phyloP scores from a whole-genome alignment of 2,113 vertebrate genomes.

The Gnathonemus echidnorhynchus region DNA sequence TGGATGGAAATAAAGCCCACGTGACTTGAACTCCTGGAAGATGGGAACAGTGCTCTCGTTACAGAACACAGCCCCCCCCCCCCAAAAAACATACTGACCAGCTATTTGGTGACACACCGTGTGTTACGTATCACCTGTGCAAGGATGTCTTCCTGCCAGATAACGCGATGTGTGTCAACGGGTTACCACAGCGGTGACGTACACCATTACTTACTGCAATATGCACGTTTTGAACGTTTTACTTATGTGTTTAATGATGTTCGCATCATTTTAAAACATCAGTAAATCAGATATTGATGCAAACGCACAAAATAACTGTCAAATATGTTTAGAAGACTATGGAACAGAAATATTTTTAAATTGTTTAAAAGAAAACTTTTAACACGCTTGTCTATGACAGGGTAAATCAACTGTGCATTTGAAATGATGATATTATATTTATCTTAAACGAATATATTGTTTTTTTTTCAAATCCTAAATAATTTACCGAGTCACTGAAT shows the following conservation, averaged over 20 bases:
- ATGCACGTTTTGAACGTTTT: background rate
- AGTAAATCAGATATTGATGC: background rate
- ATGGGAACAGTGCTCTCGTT: background rate
- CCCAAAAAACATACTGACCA: background rate
- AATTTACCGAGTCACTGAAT: background rate
- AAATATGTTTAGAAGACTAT: background rate
- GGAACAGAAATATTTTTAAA: background rate
- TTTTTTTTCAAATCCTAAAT: background rate
- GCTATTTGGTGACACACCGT: background rate
- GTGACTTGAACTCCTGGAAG: background rate
- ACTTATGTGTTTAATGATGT: background rate
- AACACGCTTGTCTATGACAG: background rate
- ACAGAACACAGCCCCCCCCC: background rate
- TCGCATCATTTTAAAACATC: background rate
- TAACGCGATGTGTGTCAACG: background rate
- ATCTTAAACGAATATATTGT: background rate
- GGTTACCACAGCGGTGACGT: background rate
- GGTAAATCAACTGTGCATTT: background rate
- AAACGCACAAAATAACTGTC: background rate
- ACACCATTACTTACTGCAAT: background rate
- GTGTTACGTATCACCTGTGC: background rate
- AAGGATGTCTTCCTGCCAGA: background rate
- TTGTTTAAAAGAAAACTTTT: background rate
- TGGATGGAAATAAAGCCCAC: background rate
- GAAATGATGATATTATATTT: background rate